These are phyloP conservation scores for Heteropelma amictum DNA, from an alignment of 2,888 invertebrate species.

Conservation along the genomic window DNA sequence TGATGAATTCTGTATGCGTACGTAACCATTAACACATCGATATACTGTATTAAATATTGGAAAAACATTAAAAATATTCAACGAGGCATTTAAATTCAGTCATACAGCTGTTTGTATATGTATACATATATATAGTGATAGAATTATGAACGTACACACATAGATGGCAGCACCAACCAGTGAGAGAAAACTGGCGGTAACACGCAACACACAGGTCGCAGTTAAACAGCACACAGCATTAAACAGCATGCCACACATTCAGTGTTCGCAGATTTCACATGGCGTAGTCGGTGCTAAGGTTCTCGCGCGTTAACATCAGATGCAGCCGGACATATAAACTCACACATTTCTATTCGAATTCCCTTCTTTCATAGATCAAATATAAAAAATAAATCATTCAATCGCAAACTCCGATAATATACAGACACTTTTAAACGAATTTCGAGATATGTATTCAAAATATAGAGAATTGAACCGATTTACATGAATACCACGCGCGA, in stretches of 20 bases:
- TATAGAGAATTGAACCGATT: too few relatives aligned
- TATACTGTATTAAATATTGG: too few relatives aligned
- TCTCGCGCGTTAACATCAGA: slow-evolving; percentile 45
- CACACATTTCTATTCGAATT: not conserved
- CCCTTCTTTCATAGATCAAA: slow-evolving; percentile 2
- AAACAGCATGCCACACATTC: not conserved
- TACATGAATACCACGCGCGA: not conserved
- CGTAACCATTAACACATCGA: too few relatives aligned
- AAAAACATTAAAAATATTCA: too few relatives aligned
- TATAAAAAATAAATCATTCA: slow-evolving; percentile 5
- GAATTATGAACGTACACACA: too few relatives aligned
- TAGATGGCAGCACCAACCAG: too few relatives aligned
- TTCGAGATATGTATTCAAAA: not conserved
- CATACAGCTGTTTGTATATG: too few relatives aligned
- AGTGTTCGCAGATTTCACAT: not conserved
- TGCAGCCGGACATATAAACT: slow-evolving; percentile 23
- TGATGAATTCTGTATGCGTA: too few relatives aligned
- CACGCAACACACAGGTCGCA: too few relatives aligned
- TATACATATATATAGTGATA: too few relatives aligned
- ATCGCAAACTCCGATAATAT: slow-evolving; percentile 7
- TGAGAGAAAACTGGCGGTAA: too few relatives aligned
- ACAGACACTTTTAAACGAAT: not conserved
- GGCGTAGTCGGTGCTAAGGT: slow-evolving; percentile 40
- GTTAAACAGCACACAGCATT: not conserved
- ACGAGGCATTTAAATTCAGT: too few relatives aligned